Conservation (phyloP, 2,888 invertebrate species). For the Ectropis crepuscularia region DNA sequence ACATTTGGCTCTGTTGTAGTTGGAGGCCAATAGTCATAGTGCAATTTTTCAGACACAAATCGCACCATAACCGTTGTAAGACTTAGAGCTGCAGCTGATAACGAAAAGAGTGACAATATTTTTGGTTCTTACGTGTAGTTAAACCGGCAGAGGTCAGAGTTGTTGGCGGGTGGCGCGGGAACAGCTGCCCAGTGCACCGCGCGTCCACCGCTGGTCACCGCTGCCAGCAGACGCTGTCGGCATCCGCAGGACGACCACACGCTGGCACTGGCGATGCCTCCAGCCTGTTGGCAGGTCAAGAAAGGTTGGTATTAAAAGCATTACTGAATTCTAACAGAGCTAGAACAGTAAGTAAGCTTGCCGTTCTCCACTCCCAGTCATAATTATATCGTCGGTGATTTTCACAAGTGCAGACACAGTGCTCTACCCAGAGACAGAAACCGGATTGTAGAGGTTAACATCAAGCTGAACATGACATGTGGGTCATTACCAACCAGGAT, state of each 20-base stretch:
- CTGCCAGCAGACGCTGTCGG: constrained; percentile 85
- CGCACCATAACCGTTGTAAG: not conserved
- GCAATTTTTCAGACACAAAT: no score
- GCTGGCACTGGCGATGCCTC: constrained; percentile 86
- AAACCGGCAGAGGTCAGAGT: constrained; percentile 78
- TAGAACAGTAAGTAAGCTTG: no score
- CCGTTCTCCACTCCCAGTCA: no score
- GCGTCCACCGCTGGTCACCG: constrained; percentile 87
- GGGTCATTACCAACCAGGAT: no score
- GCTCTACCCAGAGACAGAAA: no score
- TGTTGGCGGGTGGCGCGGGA: constrained; percentile 76
- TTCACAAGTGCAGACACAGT: no score
- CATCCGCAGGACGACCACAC: constrained; percentile 88
- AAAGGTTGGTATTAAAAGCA: not conserved
- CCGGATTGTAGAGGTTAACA: no score
- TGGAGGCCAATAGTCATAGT: no score
- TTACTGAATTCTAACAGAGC: no score
- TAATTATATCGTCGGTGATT: no score
- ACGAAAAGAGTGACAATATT: not conserved
- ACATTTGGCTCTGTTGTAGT: no score
- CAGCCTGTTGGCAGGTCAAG: constrained; percentile 74
- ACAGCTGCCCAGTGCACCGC: constrained; percentile 88
- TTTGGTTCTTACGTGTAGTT: constrained; percentile 70
- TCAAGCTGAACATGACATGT: no score
- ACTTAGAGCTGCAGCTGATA: not conserved